A percentile compares a stretch with the other conserved stretches of the same genome.
phyloP scores from a whole-genome alignment of 53 echinoderm and acorn worm species.

The Holothuria leucospilota region DNA sequence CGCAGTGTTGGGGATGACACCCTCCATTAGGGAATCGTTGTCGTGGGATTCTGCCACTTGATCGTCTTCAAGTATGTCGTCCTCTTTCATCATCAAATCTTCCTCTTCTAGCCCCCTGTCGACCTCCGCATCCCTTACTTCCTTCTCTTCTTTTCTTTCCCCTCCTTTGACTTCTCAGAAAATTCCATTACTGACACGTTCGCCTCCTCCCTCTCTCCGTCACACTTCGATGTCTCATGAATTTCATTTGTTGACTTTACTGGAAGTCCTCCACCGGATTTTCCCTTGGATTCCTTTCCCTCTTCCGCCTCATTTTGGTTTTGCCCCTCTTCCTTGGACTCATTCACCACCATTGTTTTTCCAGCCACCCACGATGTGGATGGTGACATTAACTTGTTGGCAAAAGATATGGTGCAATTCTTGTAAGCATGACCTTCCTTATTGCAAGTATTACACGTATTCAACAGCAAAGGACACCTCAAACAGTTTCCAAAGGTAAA shows the following conservation, averaged over 20 bases:
- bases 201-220: background rate
- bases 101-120: background rate
- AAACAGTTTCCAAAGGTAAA: too few relatives aligned
- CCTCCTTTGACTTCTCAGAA: background rate
- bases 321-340: background rate
- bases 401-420: slow-evolving; percentile 3
- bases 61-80: too few relatives aligned
- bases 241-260: background rate
- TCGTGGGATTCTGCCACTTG: too few relatives aligned
- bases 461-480: too few relatives aligned
- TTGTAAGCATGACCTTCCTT: slow-evolving; percentile 11
- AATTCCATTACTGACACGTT: background rate
- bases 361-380: background rate
- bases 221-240: background rate
- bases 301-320: background rate
- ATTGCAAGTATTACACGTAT: background rate
- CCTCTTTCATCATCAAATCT: background rate
- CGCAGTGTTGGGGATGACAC: background rate
- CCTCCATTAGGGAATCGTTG: too few relatives aligned
- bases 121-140: background rate
- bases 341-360: background rate
- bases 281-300: background rate
- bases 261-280: background rate
- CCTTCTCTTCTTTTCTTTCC: background rate
- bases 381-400: background rate